Conservation (phyloP, 1,140 invertebrate genomes). For the Melipona quadrifasciata region DNA sequence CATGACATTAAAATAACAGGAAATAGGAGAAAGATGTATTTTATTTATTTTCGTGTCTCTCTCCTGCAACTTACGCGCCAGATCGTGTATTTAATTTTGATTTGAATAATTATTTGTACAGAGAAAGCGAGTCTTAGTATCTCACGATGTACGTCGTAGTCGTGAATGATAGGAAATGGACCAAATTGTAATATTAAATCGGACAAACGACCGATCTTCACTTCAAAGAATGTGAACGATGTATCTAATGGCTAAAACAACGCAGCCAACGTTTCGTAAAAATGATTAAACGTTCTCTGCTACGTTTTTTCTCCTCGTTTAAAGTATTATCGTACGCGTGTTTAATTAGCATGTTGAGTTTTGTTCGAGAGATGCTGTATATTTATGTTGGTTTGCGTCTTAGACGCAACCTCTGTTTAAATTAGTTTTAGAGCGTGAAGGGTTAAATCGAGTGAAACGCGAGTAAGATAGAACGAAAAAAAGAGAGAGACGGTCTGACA, state of each 20-base stretch:
- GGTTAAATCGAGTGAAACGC: constrained; percentile 25
- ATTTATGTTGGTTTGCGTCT: constrained; percentile 7
- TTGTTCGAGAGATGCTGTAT: constrained; percentile 5
- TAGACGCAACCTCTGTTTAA: no score
- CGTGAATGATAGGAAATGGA: background rate
- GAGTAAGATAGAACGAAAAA: constrained; percentile 1
- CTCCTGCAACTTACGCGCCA: background rate
- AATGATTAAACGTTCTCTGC: background rate
- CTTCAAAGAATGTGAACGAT: background rate
- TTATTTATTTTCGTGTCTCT: background rate
- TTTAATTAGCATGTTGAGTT: background rate
- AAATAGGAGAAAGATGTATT: no score
- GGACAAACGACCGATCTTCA: background rate
- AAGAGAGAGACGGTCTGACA: background rate
- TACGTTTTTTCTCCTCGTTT: background rate
- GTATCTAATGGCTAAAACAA: background rate
- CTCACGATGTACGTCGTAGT: background rate
- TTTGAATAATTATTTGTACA: background rate
- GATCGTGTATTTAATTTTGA: background rate
- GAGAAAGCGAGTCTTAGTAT: background rate
- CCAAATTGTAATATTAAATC: constrained; percentile 13
- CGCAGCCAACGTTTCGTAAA: background rate
- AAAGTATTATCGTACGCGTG: background rate
- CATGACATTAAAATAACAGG: no score
- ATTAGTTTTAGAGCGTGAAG: constrained; percentile 13